Percentiles rank a stretch among this genome's conserved stretches.
Evolutionary conservation across 2,113 vertebrate species (phyloP).

Genomic region (Pelodiscus sinensis): DNA sequence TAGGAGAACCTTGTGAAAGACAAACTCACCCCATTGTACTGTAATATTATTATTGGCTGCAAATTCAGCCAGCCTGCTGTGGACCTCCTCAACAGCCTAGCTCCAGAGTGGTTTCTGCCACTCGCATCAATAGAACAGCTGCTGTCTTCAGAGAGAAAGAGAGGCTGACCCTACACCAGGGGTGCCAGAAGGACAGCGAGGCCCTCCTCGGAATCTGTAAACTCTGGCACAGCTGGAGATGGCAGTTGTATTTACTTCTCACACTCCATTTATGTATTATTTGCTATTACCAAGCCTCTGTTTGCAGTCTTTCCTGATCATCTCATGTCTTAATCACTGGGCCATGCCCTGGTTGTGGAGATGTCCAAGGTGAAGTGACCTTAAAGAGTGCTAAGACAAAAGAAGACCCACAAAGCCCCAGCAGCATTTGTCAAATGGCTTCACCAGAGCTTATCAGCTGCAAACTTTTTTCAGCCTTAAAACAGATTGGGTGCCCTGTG

Average conservation of each 20-base stretch:
- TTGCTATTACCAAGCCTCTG: slow-evolving; percentile 31
- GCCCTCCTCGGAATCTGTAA: slow-evolving; percentile 30
- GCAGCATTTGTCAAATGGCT: not conserved
- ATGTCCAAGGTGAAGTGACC: not conserved
- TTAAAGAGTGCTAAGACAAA: slow-evolving; percentile 10
- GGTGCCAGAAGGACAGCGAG: slow-evolving; percentile 9
- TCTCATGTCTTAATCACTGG: not conserved
- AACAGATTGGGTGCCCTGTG: not conserved
- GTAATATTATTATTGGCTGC: slow-evolving; percentile 71
- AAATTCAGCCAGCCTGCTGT: slow-evolving; percentile 54
- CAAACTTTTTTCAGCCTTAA: not conserved
- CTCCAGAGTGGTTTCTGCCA: not conserved
- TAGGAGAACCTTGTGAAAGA: slow-evolving; percentile 72
- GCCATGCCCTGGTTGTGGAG: not conserved
- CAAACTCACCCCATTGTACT: slow-evolving; percentile 68
- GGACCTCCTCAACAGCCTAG: slow-evolving; percentile 24
- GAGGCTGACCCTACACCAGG: slow-evolving; percentile 12
- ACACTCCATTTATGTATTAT: slow-evolving; percentile 40
- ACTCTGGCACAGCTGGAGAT: slow-evolving; percentile 8
- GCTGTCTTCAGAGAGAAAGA: slow-evolving; percentile 37
- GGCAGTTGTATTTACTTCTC: slow-evolving; percentile 28
- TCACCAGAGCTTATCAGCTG: fast-evolving
- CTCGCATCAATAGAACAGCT: slow-evolving; percentile 54
- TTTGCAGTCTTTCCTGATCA: slow-evolving; percentile 28
- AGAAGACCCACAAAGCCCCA: not conserved